Conservation (phyloP, 2,797 vertebrate species). For the Macropus fuliginosus region DNA sequence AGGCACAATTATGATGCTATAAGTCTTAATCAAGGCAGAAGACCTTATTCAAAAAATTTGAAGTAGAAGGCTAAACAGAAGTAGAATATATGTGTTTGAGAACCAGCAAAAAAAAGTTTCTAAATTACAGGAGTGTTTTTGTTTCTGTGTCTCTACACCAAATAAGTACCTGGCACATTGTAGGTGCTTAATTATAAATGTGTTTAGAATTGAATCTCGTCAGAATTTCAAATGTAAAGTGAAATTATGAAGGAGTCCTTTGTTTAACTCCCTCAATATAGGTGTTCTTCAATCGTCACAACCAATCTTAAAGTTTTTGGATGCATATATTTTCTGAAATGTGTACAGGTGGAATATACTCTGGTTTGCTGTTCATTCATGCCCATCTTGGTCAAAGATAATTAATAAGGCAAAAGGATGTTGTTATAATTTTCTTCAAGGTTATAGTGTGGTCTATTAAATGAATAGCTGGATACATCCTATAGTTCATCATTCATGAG, state of each 20-base stretch:
- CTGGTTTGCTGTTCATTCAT: constrained; percentile 23
- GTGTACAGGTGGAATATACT: neutral
- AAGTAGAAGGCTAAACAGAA: neutral
- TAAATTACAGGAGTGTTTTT: neutral
- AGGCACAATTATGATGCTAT: neutral
- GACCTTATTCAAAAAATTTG: neutral
- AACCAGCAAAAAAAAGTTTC: neutral
- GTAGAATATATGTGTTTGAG: neutral
- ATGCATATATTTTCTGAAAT: constrained; percentile 2
- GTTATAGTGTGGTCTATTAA: constrained; percentile 63
- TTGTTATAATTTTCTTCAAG: constrained; percentile 62
- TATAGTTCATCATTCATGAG: constrained; percentile 72
- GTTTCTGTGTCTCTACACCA: neutral
- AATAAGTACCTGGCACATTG: neutral
- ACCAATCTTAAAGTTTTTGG: constrained; percentile 13
- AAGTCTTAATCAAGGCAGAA: constrained; percentile 22
- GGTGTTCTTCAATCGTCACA: constrained; percentile 20
- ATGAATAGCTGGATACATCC: constrained; percentile 63
- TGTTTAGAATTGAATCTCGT: neutral
- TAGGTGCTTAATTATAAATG: constrained; percentile 33
- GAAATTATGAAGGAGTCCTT: constrained; percentile 11
- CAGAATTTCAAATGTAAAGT: neutral
- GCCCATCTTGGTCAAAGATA: constrained; percentile 66
- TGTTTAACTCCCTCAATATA: neutral
- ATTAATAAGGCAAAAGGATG: constrained; percentile 50